Percentiles rank a stretch among this genome's conserved stretches.
These are phyloP conservation scores for Tachysurus fulvidraco DNA, from an alignment of 2,113 vertebrate genomes.

Conservation along the genomic window DNA sequence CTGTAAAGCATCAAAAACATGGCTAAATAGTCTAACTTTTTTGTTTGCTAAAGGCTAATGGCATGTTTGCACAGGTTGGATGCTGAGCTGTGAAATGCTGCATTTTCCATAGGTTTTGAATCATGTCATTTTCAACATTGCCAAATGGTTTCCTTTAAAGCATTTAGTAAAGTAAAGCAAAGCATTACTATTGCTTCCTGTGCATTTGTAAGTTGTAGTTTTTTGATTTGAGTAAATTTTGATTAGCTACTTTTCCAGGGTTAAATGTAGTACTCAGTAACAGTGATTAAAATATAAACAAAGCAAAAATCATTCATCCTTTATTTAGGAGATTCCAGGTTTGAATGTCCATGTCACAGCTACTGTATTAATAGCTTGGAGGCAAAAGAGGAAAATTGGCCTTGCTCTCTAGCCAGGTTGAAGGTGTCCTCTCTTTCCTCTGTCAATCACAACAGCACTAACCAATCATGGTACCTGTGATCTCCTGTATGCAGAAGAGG, in stretches of 20 bases:
- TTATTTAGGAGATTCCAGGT: background rate
- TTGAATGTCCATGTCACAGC: background rate
- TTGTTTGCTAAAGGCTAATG: background rate
- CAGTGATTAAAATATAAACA: background rate
- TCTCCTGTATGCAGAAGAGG: background rate
- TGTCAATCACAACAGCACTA: background rate
- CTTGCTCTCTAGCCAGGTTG: background rate
- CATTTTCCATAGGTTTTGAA: background rate
- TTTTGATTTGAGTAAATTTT: background rate
- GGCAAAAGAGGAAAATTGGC: background rate
- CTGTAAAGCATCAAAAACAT: background rate
- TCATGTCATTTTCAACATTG: background rate
- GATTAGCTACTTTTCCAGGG: background rate
- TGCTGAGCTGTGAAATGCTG: background rate
- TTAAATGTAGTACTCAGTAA: background rate
- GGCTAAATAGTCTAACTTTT: background rate
- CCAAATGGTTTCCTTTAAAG: background rate
- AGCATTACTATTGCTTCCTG: no score
- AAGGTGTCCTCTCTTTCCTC: background rate
- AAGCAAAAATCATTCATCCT: background rate
- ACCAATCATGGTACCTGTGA: background rate
- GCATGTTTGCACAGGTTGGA: background rate
- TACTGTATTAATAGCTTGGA: background rate
- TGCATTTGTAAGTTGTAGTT: background rate
- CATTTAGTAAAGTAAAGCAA: background rate